Evolutionary conservation across 2,797 vertebrate species (phyloP).

Genomic region (Lepus oiostolus): DNA sequence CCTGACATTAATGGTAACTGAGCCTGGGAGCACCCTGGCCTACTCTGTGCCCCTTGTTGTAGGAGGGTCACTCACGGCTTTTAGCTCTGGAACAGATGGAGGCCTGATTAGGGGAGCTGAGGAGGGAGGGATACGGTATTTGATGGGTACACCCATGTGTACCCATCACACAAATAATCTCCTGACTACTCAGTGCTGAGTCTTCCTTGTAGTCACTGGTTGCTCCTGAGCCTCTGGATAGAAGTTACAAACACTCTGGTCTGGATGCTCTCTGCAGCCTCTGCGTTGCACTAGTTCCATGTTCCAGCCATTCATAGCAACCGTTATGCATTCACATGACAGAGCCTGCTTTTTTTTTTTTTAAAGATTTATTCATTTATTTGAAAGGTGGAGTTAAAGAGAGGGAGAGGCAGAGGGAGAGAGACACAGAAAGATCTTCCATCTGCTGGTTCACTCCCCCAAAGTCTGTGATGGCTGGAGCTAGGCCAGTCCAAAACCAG

Average conservation of each 20-base stretch:
- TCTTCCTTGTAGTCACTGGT: not conserved
- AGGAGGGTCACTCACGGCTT: not conserved
- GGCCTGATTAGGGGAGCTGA: not conserved
- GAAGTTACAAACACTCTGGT: not conserved
- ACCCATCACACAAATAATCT: not conserved
- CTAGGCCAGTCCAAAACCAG: too few relatives aligned
- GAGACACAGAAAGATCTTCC: too few relatives aligned
- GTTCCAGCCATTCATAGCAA: not conserved
- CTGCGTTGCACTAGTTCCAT: not conserved
- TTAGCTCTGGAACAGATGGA: not conserved
- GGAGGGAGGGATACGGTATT: not conserved
- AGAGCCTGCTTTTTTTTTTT: constrained; percentile 25
- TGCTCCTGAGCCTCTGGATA: not conserved
- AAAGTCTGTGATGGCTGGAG: too few relatives aligned
- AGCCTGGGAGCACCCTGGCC: not conserved
- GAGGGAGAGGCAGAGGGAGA: too few relatives aligned
- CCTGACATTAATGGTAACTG: not conserved
- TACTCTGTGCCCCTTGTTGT: not conserved
- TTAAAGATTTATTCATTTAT: too few relatives aligned
- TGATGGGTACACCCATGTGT: not conserved
- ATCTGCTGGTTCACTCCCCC: too few relatives aligned
- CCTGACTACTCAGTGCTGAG: not conserved
- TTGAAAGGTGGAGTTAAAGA: too few relatives aligned
- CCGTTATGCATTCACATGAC: not conserved
- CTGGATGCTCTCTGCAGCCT: not conserved